Conservation (phyloP, 2,113 vertebrate genomes). For the Nannobrachium achirus region DNA sequence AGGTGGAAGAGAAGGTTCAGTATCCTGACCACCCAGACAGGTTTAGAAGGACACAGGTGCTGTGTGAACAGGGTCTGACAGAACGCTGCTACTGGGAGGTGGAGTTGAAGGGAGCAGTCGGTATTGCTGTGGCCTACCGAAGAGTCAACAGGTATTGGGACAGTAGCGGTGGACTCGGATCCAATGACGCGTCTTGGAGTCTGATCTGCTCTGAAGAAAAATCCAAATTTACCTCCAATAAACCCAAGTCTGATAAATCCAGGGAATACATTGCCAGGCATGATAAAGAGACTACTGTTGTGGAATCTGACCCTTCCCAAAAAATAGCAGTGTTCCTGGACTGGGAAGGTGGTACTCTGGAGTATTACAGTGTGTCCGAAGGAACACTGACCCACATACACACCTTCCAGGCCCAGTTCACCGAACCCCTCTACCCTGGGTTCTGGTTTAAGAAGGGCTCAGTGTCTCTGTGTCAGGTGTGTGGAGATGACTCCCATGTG, state of each 20-base stretch:
- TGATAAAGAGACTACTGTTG: rapidly evolving
- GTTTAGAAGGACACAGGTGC: constrained; percentile 45
- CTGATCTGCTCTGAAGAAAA: rapidly evolving
- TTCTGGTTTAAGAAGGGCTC: constrained; percentile 47
- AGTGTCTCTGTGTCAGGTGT: constrained; percentile 31
- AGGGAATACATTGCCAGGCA: neutral
- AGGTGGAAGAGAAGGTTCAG: neutral
- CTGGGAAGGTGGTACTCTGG: constrained; percentile 34
- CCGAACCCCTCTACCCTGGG: constrained; percentile 1
- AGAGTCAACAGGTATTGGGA: constrained; percentile 11
- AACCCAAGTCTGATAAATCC: no score
- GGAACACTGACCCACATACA: constrained; percentile 29
- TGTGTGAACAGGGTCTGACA: constrained; percentile 24
- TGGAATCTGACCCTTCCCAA: rapidly evolving
- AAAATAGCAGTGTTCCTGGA: constrained; percentile 46
- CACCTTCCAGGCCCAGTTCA: constrained; percentile 42
- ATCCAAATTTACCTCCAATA: neutral
- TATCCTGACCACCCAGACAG: neutral
- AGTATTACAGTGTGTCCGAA: constrained; percentile 32
- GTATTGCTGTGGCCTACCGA: constrained; percentile 11
- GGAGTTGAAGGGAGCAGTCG: neutral
- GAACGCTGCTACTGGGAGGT: constrained; percentile 48
- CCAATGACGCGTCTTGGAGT: constrained; percentile 46
- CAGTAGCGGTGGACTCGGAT: constrained; percentile 7
- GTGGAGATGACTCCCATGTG: no score